Percentiles rank a stretch among this genome's conserved stretches.
phyloP scores from a whole-genome alignment of 2,888 invertebrate genomes.

The Limnephilus auricula region DNA sequence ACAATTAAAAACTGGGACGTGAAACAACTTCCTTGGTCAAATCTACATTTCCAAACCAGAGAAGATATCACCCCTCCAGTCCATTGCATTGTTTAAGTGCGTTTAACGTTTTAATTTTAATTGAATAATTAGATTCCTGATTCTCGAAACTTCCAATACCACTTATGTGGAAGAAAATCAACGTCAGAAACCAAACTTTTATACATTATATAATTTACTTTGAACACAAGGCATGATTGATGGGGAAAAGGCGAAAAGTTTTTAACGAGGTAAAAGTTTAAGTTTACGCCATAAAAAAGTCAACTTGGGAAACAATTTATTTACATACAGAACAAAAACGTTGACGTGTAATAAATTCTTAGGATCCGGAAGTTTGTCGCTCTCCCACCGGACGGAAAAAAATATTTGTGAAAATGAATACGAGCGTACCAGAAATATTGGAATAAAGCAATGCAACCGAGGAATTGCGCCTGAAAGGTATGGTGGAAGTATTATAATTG shows the following conservation, averaged over 20 bases:
- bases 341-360: not conserved
- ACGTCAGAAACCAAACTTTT: not conserved
- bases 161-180: not conserved
- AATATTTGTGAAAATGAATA: not conserved
- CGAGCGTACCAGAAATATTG: not conserved
- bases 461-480: not conserved
- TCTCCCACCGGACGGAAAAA: not conserved
- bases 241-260: not conserved
- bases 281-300: not conserved
- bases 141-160: not conserved
- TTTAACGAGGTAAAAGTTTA: not conserved
- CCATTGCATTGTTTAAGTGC: not conserved
- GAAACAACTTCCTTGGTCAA: not conserved
- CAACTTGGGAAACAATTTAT: not conserved
- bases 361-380: not conserved
- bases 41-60: not conserved
- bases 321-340: not conserved
- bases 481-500: no score
- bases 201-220: not conserved
- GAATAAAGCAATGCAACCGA: not conserved
- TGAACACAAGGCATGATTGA: not conserved
- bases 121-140: not conserved
- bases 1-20: slow-evolving; percentile 26
- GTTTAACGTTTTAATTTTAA: not conserved
- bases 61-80: not conserved